These are phyloP conservation scores for Drosophila quasianomalipes DNA, from an alignment of 2,888 invertebrate genomes.

Conservation along the genomic window DNA sequence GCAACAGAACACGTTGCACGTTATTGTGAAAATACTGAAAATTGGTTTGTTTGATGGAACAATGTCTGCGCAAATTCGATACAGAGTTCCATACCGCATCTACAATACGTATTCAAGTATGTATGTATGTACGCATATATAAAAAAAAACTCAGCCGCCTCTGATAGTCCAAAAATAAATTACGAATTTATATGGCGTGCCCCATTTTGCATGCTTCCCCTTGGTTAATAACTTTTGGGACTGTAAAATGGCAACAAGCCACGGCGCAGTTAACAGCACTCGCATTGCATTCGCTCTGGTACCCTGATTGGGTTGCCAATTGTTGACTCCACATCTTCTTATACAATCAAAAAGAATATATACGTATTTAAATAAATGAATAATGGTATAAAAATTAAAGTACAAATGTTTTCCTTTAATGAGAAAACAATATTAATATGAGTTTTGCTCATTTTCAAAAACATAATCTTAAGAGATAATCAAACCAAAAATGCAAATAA, in stretches of 20 bases:
- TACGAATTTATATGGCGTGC: conserved; percentile 37
- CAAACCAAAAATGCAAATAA: background rate
- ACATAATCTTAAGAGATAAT: background rate
- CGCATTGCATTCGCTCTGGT: conserved; percentile 17
- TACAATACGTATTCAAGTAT: background rate
- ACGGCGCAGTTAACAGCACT: conserved; percentile 36
- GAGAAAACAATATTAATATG: background rate
- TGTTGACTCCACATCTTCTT: conserved; percentile 2
- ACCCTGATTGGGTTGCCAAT: conserved; percentile 7
- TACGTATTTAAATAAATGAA: too few relatives aligned
- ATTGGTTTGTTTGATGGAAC: conserved; percentile 79
- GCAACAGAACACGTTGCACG: conserved; percentile 37
- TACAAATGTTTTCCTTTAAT: background rate
- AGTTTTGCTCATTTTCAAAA: background rate
- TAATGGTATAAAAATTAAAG: background rate
- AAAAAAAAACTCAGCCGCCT: conserved; percentile 16
- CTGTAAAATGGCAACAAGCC: conserved; percentile 38
- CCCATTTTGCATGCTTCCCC: conserved; percentile 30
- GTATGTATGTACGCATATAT: too few relatives aligned
- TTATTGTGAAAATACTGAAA: conserved; percentile 75
- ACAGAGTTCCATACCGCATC: conserved; percentile 11
- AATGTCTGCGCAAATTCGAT: conserved; percentile 67
- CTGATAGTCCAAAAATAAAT: conserved; percentile 38
- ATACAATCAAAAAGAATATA: background rate
- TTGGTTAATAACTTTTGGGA: conserved; percentile 51